Conservation (phyloP, 2,888 invertebrate species). For the Nyleta sp. region DNA sequence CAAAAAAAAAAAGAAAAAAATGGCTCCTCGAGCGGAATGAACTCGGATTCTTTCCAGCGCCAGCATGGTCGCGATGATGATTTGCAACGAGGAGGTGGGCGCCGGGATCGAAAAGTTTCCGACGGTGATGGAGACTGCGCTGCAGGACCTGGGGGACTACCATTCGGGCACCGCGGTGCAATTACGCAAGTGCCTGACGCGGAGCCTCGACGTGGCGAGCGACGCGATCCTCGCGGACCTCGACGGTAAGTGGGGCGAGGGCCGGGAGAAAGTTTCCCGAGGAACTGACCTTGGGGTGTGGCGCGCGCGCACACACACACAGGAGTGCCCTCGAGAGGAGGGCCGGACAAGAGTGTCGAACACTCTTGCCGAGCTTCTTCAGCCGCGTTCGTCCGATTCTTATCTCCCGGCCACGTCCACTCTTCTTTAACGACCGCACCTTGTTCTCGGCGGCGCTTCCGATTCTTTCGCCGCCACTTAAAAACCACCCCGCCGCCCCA, state of each 20-base stretch:
- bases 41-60: too few species aligned
- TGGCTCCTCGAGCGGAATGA: too few species aligned
- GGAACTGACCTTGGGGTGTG: conserved; percentile 51
- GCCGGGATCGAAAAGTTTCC: conserved; percentile 84
- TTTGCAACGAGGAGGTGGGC: conserved; percentile 86
- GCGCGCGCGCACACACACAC: too few species aligned
- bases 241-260: conserved; percentile 84
- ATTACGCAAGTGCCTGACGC: conserved; percentile 85
- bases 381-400: conserved; percentile 53
- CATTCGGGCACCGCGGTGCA: conserved; percentile 86
- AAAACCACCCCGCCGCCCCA: neutral
- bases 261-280: conserved; percentile 16
- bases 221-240: conserved; percentile 86
- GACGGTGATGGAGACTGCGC: conserved; percentile 84
- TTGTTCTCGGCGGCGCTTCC: conserved; percentile 55
- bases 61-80: conserved; percentile 85
- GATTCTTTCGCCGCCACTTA: conserved; percentile 49
- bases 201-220: conserved; percentile 85
- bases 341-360: conserved; percentile 36
- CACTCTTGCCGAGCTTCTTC: conserved; percentile 40
- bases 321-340: conserved; percentile 53
- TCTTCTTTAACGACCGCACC: conserved; percentile 61
- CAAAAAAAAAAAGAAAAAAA: too few species aligned
- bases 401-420: conserved; percentile 47
- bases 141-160: conserved; percentile 86